These are phyloP conservation scores for Sabellastarte sp. DNA, from an alignment of 2,888 invertebrate species.

Conservation along the genomic window DNA sequence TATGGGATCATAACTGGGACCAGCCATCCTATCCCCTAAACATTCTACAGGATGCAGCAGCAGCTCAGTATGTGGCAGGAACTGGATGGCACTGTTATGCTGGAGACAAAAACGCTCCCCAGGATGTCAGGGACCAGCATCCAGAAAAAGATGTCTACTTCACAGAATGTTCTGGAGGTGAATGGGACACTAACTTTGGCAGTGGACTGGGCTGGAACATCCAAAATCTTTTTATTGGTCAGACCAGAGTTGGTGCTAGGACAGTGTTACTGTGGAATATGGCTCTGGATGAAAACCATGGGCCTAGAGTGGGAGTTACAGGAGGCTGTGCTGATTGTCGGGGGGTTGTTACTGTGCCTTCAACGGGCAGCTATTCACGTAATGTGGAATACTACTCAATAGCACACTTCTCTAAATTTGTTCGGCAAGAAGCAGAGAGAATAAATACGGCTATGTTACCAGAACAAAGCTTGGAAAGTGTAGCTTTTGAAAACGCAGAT, in stretches of 20 bases:
- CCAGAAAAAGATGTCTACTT: conserved; percentile 27
- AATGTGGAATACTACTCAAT: conserved; percentile 23
- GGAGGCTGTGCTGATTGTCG: conserved; percentile 25
- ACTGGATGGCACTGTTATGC: conserved; percentile 26
- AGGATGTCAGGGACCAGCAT: conserved; percentile 3
- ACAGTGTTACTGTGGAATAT: conserved; percentile 26
- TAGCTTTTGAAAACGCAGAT: conserved; percentile 17
- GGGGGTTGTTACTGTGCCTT: conserved; percentile 19
- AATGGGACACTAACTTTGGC: conserved; percentile 20
- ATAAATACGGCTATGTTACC: conserved; percentile 9
- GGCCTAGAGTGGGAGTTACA: conserved; percentile 21
- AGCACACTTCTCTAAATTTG: conserved; percentile 26
- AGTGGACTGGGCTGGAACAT: conserved; percentile 20
- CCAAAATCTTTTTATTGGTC: conserved; percentile 23
- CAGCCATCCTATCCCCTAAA: conserved; percentile 9
- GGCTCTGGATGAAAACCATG: conserved; percentile 22
- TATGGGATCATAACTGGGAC: conserved; percentile 30
- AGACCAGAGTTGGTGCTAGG: conserved; percentile 17
- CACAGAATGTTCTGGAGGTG: conserved; percentile 25
- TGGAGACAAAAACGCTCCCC: conserved; percentile 14
- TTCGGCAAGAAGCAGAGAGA: conserved; percentile 11
- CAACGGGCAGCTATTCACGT: background rate
- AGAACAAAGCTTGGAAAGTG: conserved; percentile 10
- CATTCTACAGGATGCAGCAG: conserved; percentile 18
- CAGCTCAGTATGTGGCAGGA: conserved; percentile 18